phyloP scores from a whole-genome alignment of 2,113 vertebrate genomes.

The Notothenia coriiceps region DNA sequence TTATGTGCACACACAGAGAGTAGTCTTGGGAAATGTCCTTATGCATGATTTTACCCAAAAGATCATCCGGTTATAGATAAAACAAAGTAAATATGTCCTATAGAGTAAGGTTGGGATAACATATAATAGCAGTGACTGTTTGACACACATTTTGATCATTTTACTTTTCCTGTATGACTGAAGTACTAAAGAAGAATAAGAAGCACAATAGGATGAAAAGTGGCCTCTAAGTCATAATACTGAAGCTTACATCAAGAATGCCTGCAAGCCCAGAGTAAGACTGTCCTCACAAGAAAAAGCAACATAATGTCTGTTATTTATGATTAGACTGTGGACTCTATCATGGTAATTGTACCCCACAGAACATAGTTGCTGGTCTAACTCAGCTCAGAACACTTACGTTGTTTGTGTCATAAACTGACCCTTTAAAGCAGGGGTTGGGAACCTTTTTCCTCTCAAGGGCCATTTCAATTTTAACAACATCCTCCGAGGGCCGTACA shows the following conservation, averaged over 20 bases:
- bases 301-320: background rate
- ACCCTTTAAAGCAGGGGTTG: no score
- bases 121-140: background rate
- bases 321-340: no score
- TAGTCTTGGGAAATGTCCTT: no score
- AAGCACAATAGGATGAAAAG: background rate
- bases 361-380: no score
- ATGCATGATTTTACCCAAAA: no score
- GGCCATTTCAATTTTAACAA: no score
- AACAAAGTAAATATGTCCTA: background rate
- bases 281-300: background rate
- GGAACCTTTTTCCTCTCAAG: no score
- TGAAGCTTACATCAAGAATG: background rate
- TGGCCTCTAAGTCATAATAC: background rate
- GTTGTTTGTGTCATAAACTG: no score
- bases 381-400: no score
- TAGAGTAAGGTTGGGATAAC: background rate
- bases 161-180: background rate
- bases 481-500: no score
- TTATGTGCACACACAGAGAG: no score
- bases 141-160: background rate
- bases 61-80: background rate
- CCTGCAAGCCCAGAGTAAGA: background rate
- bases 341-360: no score
- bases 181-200: background rate